A percentile compares a stretch with the other conserved stretches of the same genome.
Evolutionary conservation across 2,113 vertebrate species (phyloP).

Genomic region (Stegastes partitus): DNA sequence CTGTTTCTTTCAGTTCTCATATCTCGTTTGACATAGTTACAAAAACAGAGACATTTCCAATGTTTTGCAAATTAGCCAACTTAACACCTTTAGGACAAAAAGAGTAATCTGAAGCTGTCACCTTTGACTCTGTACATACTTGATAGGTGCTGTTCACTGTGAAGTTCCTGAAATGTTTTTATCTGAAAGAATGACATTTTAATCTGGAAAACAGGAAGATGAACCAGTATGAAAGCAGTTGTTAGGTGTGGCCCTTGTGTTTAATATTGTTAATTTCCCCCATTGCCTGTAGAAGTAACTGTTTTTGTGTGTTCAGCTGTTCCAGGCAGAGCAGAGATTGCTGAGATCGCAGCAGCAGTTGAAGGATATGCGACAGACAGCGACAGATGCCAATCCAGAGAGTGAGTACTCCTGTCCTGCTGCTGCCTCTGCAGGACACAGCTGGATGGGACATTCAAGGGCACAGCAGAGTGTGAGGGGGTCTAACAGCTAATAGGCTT

Average conservation of each 20-base stretch:
- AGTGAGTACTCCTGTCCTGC: constrained; percentile 86
- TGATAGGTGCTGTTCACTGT: too few species aligned
- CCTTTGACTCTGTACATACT: too few species aligned
- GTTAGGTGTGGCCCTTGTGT: not conserved
- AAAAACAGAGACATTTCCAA: too few species aligned
- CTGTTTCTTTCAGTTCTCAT: not conserved
- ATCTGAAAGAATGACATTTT: not conserved
- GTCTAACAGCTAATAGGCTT: constrained; percentile 56
- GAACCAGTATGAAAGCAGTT: not conserved
- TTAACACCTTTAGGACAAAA: too few species aligned
- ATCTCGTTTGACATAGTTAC: not conserved
- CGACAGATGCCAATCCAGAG: constrained; percentile 94
- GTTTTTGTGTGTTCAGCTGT: constrained; percentile 84
- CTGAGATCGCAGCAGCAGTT: constrained; percentile 92
- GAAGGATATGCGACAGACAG: constrained; percentile 92
- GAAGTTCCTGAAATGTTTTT: not conserved
- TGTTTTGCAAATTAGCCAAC: too few species aligned
- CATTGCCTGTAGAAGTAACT: constrained; percentile 10
- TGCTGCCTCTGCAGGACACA: constrained; percentile 20
- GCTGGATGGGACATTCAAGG: constrained; percentile 55
- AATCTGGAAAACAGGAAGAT: not conserved
- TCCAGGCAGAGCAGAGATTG: constrained; percentile 92
- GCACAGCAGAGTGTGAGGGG: constrained; percentile 20
- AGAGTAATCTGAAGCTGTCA: not conserved
- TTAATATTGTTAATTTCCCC: not conserved